Base-by-base conservation (phyloP, 2,113 vertebrate species). In the Orycteropus afer region DNA sequence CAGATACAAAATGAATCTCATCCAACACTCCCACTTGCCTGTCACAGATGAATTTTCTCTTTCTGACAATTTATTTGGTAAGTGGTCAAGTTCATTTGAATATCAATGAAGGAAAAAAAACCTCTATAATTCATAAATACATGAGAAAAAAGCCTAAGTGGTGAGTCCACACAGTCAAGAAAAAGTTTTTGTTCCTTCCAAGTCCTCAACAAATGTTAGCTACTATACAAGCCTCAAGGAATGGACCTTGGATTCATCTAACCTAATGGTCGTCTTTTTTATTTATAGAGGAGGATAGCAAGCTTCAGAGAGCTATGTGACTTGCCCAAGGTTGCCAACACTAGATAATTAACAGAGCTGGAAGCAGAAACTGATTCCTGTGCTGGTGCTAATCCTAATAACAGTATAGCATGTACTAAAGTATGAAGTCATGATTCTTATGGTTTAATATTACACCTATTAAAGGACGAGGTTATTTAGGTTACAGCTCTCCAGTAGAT, bases 61-160 rank as follows among this genome's bases (percentile, higher is more conserved):
- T 96, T 96, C 98, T 88, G 99, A 99, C 95, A 98, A 98, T 96
- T 98, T 99, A 83, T 99, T 99, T 97, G 99, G 99, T 99, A 98
- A 99, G 99, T 98, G 55, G 94, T 51, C n/a, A 91, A 87, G 76
- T 69, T 59, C 90, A 25, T 11, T 65, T 91, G 63, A 95, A 89
- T 84, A 53, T 63, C 45, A 78, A 2, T 63, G 5, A 12, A 8
- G 4, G 22, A 65, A 69, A 37, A 18, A 42, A 90, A 25, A 97
- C 25, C 7, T 59, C 4, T 61, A 8, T 37, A 27, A 14, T 92
- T 90, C 78, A 90, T 37, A 89, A 95, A 89, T 32, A n/a, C 4
- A 25, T 25, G 67, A 92, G 67, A 27, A 25, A 89, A 89, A 86
- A 34, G 2, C 34, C n/a, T 86, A 55, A 49, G 34, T 78, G 45